These are phyloP conservation scores for Rhamphomyia laevipes DNA, from an alignment of 2,888 invertebrate species.

Conservation along the genomic window DNA sequence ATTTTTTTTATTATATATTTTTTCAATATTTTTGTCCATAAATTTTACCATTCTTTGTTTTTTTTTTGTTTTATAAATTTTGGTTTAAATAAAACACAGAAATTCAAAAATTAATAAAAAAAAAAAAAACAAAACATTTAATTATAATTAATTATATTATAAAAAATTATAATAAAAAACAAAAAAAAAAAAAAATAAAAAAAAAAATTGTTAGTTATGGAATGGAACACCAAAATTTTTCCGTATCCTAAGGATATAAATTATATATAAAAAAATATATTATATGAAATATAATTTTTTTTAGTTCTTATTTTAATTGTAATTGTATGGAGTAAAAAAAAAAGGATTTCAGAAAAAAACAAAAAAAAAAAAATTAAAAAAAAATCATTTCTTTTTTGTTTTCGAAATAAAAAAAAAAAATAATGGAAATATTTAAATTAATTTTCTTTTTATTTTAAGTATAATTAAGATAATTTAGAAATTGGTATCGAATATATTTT, in stretches of 20 bases:
- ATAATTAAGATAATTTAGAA: no score
- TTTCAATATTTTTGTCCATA: no score
- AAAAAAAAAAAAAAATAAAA: background rate
- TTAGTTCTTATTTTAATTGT: constrained; percentile 1
- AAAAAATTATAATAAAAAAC: background rate
- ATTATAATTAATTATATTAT: background rate
- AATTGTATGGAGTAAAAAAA: constrained; percentile 3
- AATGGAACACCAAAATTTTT: constrained; percentile 10
- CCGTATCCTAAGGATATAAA: constrained; percentile 11
- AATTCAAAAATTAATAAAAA: no score
- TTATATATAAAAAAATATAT: constrained; percentile 8
- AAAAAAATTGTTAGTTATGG: constrained; percentile 9
- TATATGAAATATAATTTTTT: constrained; percentile 7
- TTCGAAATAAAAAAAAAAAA: background rate
- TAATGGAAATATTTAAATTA: constrained; percentile 2
- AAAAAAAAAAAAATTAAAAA: constrained; percentile 2
- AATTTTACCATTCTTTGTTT: no score
- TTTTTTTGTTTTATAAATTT: no score
- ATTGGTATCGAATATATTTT: no score
- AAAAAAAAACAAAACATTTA: no score
- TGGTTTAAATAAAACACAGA: no score
- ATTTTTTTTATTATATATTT: no score
- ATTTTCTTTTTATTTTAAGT: background rate
- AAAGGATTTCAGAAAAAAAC: background rate
- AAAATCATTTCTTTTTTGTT: background rate